Percentiles rank a stretch among this genome's conserved stretches.
These are phyloP conservation scores for Drosophila tsacasi DNA, from an alignment of 1,140 invertebrate genomes.

Conservation along the genomic window DNA sequence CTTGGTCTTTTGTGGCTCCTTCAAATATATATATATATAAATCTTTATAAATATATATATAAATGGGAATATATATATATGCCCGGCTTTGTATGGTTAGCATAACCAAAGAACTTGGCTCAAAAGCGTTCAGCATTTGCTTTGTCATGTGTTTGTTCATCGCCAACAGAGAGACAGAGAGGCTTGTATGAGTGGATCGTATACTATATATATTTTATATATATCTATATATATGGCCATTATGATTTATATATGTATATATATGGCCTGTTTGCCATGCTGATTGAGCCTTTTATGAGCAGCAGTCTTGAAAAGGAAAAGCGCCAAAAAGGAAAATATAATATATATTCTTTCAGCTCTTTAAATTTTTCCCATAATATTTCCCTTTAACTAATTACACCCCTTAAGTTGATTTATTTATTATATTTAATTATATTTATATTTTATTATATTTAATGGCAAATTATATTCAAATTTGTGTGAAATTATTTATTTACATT, in stretches of 20 bases:
- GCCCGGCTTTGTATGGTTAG: constrained; percentile 38
- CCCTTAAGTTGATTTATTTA: background rate
- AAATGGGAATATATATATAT: constrained; percentile 22
- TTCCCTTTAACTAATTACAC: background rate
- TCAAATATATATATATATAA: constrained; percentile 37
- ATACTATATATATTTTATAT: constrained; percentile 22
- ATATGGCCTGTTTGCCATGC: constrained; percentile 71
- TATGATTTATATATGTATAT: constrained; percentile 63
- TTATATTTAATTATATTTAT: background rate
- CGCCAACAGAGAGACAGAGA: constrained; percentile 7
- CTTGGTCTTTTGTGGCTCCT: constrained; percentile 59
- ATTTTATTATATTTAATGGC: background rate
- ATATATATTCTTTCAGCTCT: too few relatives aligned
- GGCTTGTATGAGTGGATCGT: constrained; percentile 9
- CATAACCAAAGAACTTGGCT: constrained; percentile 56
- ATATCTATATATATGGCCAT: constrained; percentile 47
- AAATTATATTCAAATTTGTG: constrained; percentile 19
- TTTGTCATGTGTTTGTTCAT: constrained; percentile 66
- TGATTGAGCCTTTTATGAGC: constrained; percentile 69
- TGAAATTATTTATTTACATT: constrained; percentile 29
- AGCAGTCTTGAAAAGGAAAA: constrained; percentile 26
- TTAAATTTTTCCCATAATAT: background rate
- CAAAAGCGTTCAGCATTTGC: constrained; percentile 66
- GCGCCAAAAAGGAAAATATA: constrained; percentile 22
- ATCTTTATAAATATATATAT: constrained; percentile 44